A percentile compares a stretch with the other conserved stretches of the same genome.
phyloP scores from a whole-genome alignment of 1,140 invertebrate species.

The Samia ricini region DNA sequence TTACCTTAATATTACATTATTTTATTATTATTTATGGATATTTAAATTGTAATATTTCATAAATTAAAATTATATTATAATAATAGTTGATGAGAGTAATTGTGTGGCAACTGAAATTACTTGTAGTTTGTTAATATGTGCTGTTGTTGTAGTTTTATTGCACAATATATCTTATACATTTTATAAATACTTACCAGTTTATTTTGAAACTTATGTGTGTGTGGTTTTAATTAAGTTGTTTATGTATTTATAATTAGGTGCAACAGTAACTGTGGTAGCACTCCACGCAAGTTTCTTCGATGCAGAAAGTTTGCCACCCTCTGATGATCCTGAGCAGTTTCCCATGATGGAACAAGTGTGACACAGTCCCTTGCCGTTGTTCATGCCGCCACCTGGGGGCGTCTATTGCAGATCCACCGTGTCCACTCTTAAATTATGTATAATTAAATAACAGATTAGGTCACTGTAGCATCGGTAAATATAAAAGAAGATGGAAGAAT shows the following conservation, averaged over 20 bases:
- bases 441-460: not conserved
- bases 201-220: too few species aligned
- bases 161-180: too few species aligned
- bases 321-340: constrained; percentile 54
- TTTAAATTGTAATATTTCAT: too few species aligned
- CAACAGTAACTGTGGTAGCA: constrained; percentile 86
- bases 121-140: too few species aligned
- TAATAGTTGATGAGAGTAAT: too few species aligned
- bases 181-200: too few species aligned
- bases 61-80: too few species aligned
- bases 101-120: too few species aligned
- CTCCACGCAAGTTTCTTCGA: constrained; percentile 89
- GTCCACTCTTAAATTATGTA: not conserved
- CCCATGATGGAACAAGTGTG: constrained; percentile 68
- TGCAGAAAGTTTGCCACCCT: constrained; percentile 77
- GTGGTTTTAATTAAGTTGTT: constrained; percentile 8
- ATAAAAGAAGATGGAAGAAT: too few species aligned
- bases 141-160: too few species aligned
- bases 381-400: constrained; percentile 29
- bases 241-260: constrained; percentile 64
- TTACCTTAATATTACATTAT: not conserved
- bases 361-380: constrained; percentile 49
- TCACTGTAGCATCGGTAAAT: not conserved
- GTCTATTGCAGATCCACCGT: constrained; percentile 9
- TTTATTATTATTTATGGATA: too few species aligned